Evolutionary conservation across 2,797 vertebrate genomes (phyloP).

Genomic region (Sebastes hubbsi): DNA sequence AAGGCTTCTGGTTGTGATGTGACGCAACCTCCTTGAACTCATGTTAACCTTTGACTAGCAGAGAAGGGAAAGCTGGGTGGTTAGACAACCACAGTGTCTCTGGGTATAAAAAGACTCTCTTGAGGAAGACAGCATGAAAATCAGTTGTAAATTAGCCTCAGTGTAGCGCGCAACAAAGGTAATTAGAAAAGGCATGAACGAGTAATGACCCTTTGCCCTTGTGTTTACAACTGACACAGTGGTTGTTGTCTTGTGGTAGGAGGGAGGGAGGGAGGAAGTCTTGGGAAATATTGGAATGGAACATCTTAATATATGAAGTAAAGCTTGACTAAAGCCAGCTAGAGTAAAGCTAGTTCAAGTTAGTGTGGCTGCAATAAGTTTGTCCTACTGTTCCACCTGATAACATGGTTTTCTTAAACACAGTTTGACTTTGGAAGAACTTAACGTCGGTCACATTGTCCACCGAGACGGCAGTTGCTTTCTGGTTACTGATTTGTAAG

Average conservation of each 20-base stretch:
- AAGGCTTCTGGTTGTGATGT: slow-evolving; percentile 63
- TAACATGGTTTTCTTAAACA: neutral
- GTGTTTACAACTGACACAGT: slow-evolving; percentile 50
- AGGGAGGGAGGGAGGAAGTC: neutral
- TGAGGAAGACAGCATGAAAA: slow-evolving; percentile 8
- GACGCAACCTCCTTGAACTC: slow-evolving; percentile 61
- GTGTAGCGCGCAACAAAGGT: neutral
- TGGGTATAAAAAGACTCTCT: neutral
- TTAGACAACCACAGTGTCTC: neutral
- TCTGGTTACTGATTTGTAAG: slow-evolving; percentile 71
- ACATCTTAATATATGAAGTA: neutral
- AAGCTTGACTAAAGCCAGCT: neutral
- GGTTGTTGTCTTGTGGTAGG: neutral
- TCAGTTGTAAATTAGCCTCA: neutral
- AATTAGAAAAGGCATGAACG: neutral
- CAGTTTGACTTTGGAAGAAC: slow-evolving; percentile 42
- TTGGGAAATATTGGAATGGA: neutral
- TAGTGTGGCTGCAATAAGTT: neutral
- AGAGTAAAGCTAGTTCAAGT: neutral
- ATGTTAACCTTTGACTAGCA: slow-evolving; percentile 68
- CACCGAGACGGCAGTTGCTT: slow-evolving; percentile 17
- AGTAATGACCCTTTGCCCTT: slow-evolving; percentile 63
- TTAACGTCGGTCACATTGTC: slow-evolving; percentile 29
- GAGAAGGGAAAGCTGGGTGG: neutral
- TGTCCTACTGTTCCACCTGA: neutral